Evolutionary conservation across 2,888 invertebrate species (phyloP).

Genomic region (Hirtodrosophila cameraria): DNA sequence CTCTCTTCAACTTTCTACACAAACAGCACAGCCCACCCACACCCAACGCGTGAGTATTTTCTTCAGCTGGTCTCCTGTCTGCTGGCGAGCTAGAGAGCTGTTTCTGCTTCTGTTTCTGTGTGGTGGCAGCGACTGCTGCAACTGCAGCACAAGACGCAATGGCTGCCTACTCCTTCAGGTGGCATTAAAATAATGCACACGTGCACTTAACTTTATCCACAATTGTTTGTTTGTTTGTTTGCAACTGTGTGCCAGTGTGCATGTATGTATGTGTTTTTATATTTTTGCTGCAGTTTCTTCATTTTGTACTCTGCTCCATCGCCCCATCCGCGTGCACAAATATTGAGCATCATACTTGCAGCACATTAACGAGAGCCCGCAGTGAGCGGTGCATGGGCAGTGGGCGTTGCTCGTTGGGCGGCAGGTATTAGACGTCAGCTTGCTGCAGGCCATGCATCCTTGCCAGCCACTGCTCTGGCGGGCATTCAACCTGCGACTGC

Average conservation of each 20-base stretch:
- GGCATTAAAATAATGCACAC: conserved; percentile 84
- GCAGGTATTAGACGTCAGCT: conserved; percentile 28
- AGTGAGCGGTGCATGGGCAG: not conserved
- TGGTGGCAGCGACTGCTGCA: conserved; percentile 12
- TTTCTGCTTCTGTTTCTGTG: conserved; percentile 15
- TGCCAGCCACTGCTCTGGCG: conserved; percentile 52
- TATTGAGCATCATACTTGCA: conserved; percentile 70
- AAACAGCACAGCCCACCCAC: not conserved
- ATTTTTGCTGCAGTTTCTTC: conserved; percentile 30
- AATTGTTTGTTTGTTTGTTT: conserved; percentile 59
- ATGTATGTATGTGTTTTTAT: conserved; percentile 20
- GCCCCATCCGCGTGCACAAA: conserved; percentile 46
- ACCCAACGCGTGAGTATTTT: conserved; percentile 5
- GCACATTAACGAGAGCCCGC: conserved; percentile 56
- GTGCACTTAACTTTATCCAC: conserved; percentile 82
- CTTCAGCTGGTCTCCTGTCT: conserved; percentile 15
- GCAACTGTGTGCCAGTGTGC: not conserved
- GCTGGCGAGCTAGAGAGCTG: not conserved
- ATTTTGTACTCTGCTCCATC: conserved; percentile 20
- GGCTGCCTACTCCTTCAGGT: conserved; percentile 79
- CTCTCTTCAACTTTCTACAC: conserved; percentile 7
- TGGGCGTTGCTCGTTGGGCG: no score
- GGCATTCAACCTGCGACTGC: conserved; percentile 69
- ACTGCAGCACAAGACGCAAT: conserved; percentile 39
- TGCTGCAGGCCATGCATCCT: conserved; percentile 48